Base-by-base conservation (phyloP, 1,140 invertebrate genomes). In the Polypedilum pembai region DNA sequence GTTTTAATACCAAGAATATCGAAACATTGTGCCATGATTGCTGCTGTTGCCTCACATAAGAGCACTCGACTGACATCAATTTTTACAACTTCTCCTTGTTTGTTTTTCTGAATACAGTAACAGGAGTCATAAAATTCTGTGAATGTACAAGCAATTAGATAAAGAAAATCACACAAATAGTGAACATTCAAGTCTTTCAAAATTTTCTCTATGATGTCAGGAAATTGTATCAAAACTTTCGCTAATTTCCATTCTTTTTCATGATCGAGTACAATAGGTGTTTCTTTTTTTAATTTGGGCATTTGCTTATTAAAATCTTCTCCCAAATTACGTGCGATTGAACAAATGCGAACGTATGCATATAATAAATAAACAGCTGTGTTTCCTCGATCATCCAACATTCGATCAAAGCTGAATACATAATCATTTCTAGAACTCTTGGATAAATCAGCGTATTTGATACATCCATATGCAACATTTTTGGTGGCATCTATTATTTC, bases 301-400 rank as follows among this genome's bases (percentile, higher is more conserved):
- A 94, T 78, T 73, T 83, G 78, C 41, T 84, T 83, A 21, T 84
- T 78, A 12, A 87, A 85, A 73, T 88, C 81, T 77, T 88, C 85
- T 72, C 91, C 90, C 40, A 91, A 91, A 75, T 87, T 94, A 75
- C 95, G 85, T 1, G 92, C 91, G 78, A 98, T 98, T 0, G 94
- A 96, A 76, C 90, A 87, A 77, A 99, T 99, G 74, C 98, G 87
- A 3, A 96, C 98, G 74, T 95, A 90, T 12, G 95, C 94, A 83
- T 99, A 99, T 4, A 99, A 83, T 3, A 99, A 84, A 82, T 99
- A 99, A 0, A 98, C 96, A 1, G 98, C 98, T 5, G 98, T 99
- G 80, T 99, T 99, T 1, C 98, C 98, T 82, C 94, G 92, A 81
- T 99, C 98, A 79, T 99, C 96, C 41, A 99, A 85, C 98, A 99